Base-by-base conservation (phyloP, 2,888 invertebrate genomes). In the Altica lythri region DNA sequence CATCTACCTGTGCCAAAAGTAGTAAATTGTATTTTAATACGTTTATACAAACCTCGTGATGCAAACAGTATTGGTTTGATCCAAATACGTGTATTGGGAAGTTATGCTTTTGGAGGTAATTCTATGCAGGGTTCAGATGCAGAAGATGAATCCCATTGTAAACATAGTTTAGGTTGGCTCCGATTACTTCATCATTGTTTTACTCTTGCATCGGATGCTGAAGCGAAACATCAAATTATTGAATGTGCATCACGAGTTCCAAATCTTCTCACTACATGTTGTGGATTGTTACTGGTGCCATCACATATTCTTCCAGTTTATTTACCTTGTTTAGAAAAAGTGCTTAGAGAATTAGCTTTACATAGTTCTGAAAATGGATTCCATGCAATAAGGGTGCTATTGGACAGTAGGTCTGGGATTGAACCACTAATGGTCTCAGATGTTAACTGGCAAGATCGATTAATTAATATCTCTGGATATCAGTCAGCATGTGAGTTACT, bases 1-100 rank as follows among this genome's bases (percentile, higher is more conserved):
- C 89, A 88, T 65, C 79, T 95, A 10, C 85, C 90, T 2, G 85
- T 88, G 57, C 91, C 94, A 1, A 88, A 93, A 76, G 89, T 95
- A 10, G 92, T 90, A 32, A 90, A 90, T 54, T 86, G 88, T 32
- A 88, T 95, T 52, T 85, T 92, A 47, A 69, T 77, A 5, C 79
- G 87, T 19, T 76, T 88, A 14, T 92, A 90, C 75, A 90, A 91
- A 72, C 95, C 95, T 0, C 80, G 90, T 25, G 95, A 95, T 69
- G 90, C 91, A n/a, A 86, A 87, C 64, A 93, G 90, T 69, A 89
- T 95, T 72, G 94, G 95, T 3, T 78, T 96, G 32, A 86, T 93
- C 55, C 94, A 95, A 78, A 86, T 96, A 60, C 81, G 89, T 2
- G 77, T 96, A 43, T 78, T 95, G 34, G 95, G 93, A 0, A 89